Percentiles rank a stretch among this genome's conserved stretches.
phyloP scores from a whole-genome alignment of 1,140 invertebrate genomes.

The Ladona fulva region DNA sequence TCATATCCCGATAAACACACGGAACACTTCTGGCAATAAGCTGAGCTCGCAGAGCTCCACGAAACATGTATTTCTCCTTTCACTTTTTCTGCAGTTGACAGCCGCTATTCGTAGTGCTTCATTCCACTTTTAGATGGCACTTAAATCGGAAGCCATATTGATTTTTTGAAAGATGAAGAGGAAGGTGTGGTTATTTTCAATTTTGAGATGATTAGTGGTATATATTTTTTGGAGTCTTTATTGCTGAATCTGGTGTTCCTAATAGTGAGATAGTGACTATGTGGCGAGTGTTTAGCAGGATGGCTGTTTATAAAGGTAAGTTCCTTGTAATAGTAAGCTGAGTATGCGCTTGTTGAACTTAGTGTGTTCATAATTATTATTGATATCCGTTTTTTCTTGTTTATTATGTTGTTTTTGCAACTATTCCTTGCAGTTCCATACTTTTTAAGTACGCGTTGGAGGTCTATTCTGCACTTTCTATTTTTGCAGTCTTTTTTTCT shows the following conservation, averaged over 20 bases:
- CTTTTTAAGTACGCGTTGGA: no score
- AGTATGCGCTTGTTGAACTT: not conserved
- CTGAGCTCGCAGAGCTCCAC: no score
- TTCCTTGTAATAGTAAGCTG: no score
- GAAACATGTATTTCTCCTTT: no score
- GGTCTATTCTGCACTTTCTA: no score
- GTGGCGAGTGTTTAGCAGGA: not conserved
- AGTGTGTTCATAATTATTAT: not conserved
- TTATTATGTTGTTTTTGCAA: no score
- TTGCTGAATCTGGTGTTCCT: not conserved
- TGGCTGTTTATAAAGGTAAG: not conserved
- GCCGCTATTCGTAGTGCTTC: not conserved
- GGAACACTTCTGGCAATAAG: no score
- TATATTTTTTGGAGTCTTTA: constrained; percentile 11
- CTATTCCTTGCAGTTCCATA: no score
- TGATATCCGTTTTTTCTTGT: not conserved
- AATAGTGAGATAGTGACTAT: not conserved
- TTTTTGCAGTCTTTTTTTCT: no score
- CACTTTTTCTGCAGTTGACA: not conserved
- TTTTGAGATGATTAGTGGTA: constrained; percentile 17
- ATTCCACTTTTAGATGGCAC: not conserved
- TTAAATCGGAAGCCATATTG: constrained; percentile 23
- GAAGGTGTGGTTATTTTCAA: constrained; percentile 24
- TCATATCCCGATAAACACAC: no score
- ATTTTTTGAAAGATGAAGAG: constrained; percentile 24